Evolutionary conservation across 2,888 invertebrate species (phyloP).

Genomic region (Norana najaformis): DNA sequence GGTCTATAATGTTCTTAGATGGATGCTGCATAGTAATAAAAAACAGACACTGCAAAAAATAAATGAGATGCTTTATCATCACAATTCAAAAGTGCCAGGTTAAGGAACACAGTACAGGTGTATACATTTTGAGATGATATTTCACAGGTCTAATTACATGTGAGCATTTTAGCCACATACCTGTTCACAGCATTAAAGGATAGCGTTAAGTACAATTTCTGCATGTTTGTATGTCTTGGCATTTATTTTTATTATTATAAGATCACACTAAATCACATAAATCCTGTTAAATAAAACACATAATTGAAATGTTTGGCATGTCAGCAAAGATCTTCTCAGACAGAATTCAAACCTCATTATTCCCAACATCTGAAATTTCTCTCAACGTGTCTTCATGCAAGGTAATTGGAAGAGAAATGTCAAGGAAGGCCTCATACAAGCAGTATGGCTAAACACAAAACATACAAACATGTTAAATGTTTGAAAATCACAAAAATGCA

Average conservation of each 20-base stretch:
- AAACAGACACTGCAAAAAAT: too few relatives aligned
- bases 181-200: too few relatives aligned
- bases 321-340: neutral
- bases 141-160: neutral
- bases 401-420: conserved; percentile 10
- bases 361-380: neutral
- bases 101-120: neutral
- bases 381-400: conserved; percentile 16
- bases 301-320: conserved; percentile 5
- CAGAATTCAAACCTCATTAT: conserved; percentile 3
- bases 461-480: neutral
- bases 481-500: neutral
- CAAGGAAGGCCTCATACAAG: conserved; percentile 18
- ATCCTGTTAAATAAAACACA: neutral
- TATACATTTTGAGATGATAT: neutral
- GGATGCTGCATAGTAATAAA: too few relatives aligned
- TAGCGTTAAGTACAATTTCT: too few relatives aligned
- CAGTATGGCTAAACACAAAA: neutral
- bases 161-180: too few relatives aligned
- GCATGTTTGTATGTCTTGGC: too few relatives aligned
- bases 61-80: too few relatives aligned
- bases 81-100: neutral
- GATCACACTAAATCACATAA: too few relatives aligned
- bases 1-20: neutral
- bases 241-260: too few relatives aligned